Conservation (phyloP, 2,888 invertebrate species). For the Bimastos eiseni region DNA sequence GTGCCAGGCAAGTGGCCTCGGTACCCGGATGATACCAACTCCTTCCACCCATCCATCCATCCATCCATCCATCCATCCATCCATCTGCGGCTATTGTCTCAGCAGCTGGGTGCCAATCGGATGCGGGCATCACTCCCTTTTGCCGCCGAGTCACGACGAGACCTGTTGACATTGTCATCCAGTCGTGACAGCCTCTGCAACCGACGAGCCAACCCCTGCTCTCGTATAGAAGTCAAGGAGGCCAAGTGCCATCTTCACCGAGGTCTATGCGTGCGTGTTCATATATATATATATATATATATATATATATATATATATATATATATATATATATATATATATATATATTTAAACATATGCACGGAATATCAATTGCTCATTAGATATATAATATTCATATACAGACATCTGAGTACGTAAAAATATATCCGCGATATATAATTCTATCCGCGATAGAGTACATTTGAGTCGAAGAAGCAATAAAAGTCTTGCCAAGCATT, state of each 20-base stretch:
- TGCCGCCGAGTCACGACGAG: neutral
- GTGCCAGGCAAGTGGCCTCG: neutral
- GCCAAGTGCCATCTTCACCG: constrained; percentile 1
- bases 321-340: neutral
- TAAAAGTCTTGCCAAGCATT: too few species aligned
- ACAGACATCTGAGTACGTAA: neutral
- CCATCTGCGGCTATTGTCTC: neutral
- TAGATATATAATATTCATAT: neutral
- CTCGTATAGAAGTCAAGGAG: neutral
- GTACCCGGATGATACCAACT: neutral
- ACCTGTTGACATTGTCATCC: constrained; percentile 1
- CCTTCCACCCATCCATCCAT: neutral
- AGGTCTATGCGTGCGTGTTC: neutral
- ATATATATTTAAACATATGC: neutral
- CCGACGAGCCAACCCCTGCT: neutral
- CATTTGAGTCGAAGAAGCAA: too few species aligned
- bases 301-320: too few species aligned
- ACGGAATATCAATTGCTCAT: too few species aligned
- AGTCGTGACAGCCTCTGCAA: constrained; percentile 2
- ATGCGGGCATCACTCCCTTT: neutral
- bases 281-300: neutral
- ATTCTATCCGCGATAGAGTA: too few species aligned
- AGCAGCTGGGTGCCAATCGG: neutral
- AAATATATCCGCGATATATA: too few species aligned
- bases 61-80: too few species aligned